Base-by-base conservation (phyloP, 1,140 invertebrate species). In the Neuroterus valhalla region DNA sequence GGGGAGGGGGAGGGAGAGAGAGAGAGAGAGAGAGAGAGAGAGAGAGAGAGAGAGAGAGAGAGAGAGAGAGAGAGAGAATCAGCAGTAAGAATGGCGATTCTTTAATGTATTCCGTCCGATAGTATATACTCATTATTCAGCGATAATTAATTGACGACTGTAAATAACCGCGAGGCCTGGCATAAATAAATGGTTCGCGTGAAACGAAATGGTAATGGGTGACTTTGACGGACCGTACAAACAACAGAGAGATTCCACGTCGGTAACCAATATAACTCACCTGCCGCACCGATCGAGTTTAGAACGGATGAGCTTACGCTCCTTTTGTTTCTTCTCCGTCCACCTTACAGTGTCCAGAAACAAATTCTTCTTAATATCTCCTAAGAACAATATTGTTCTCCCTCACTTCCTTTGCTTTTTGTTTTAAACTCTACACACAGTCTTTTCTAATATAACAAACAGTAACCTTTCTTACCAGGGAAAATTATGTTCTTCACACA, bases 201-300 rank as follows among this genome's bases (percentile, higher is more conserved):
- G 85, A 85, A 88, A 84, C 83, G 83, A 86, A 88, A 88, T 89
- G 88, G 86, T 89, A 89, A 89, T 89, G 86, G 80, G 82, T 88
- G 88, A 89, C 88, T 88, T 88, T 88, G 88, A 89, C 87, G 85
- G 86, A 88, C 88, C 87, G 87, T 88, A 88, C 88, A 89, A 89
- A 68, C 71, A 50, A 46, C 78, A 52, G 70, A 70, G 68, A 70
- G 77, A 67, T 45, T 67, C 62, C 42, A 68, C 77, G 79, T 72
- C 78, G 71, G 76, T 76, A 84, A 80, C 82, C 79, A 85, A 86
- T 86, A 88, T 88, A 88, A 87, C 82, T 88, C 86, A 88, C 85
- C 86, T 87, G 86, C 82, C 77, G 78, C 76, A 75, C 50, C 79
- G 68, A 73, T 55, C 70, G 69, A 79, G 82, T 78, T 71, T 81